Evolutionary conservation across 2,113 vertebrate species (phyloP).

Genomic region (Clinocottus analis): DNA sequence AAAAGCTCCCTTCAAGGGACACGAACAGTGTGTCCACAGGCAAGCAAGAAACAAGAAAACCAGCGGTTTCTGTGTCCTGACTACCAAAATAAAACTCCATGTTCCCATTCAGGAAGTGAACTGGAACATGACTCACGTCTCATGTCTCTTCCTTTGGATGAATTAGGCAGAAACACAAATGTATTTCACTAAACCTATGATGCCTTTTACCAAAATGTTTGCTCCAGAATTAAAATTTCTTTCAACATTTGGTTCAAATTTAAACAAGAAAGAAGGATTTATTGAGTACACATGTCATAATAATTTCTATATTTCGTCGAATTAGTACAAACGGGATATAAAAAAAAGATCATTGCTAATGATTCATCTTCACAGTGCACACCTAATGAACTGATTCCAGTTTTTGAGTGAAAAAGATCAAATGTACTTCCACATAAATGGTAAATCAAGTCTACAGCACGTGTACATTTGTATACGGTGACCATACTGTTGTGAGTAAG

Average conservation of each 20-base stretch:
- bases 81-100: neutral
- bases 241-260: neutral
- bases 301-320: neutral
- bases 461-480: neutral
- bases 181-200: neutral
- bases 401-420: neutral
- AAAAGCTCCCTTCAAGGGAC: neutral
- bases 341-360: neutral
- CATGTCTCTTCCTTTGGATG: neutral
- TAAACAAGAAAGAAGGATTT: neutral
- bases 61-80: no score
- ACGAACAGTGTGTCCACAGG: no score
- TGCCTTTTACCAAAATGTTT: neutral
- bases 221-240: neutral
- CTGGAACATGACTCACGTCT: neutral
- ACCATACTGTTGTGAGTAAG: neutral
- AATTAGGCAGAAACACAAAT: neutral
- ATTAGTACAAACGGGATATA: neutral
- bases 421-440: neutral
- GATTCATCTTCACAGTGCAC: neutral
- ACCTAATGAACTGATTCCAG: neutral
- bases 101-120: neutral
- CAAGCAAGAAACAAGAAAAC: no score
- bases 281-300: neutral
- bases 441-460: neutral